These are phyloP conservation scores for Acrobasis suavella DNA, from an alignment of 2,888 invertebrate genomes.

Conservation along the genomic window DNA sequence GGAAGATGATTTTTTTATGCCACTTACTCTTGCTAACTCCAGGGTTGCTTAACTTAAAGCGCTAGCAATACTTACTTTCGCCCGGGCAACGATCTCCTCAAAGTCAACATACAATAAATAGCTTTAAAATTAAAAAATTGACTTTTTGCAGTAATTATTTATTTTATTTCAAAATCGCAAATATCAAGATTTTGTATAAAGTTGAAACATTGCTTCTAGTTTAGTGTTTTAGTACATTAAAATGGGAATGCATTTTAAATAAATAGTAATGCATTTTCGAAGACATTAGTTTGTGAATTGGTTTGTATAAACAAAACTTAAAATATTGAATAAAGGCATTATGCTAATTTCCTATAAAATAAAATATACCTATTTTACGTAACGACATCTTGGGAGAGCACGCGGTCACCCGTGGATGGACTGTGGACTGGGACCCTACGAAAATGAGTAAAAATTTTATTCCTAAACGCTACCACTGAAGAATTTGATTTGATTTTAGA, in stretches of 20 bases:
- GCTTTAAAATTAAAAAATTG: not conserved
- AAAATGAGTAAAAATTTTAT: too few species aligned
- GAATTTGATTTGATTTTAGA: too few species aligned
- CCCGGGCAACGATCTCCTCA: too few species aligned
- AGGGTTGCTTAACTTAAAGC: too few species aligned
- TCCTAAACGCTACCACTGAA: too few species aligned
- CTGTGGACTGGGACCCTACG: too few species aligned
- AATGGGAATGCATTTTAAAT: conserved; percentile 5
- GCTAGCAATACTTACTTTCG: too few species aligned
- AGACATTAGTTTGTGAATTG: not conserved
- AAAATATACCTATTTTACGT: not conserved
- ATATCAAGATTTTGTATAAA: conserved; percentile 8
- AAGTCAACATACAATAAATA: too few species aligned
- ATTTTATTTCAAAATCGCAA: conserved; percentile 10
- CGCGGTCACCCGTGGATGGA: not conserved
- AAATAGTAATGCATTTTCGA: conserved; percentile 5
- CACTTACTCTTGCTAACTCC: too few species aligned
- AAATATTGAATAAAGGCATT: conserved; percentile 2
- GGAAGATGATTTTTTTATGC: too few species aligned
- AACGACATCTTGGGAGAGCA: not conserved
- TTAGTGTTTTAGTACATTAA: not conserved
- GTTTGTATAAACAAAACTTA: not conserved
- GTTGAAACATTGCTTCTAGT: not conserved
- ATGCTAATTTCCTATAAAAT: conserved; percentile 2
- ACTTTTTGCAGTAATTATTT: conserved; percentile 4